Evolutionary conservation across 2,113 vertebrate genomes (phyloP), one percentile per base, ranked within the genome.

Genomic region (Tychaedon coryphoeus): DNA sequence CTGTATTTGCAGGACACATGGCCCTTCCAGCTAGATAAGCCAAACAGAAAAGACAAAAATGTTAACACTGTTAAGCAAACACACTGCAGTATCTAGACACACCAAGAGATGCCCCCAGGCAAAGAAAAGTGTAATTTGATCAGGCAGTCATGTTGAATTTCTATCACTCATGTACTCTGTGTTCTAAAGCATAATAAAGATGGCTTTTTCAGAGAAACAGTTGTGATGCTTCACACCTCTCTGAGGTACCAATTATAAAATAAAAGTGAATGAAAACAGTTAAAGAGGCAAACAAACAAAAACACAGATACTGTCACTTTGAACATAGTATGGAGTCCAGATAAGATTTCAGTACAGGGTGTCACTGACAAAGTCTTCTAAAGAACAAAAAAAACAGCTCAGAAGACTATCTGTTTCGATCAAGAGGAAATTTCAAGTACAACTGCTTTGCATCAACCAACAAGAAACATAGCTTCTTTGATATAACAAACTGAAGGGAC

Each of bases 1-100:
- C 96, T 99, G 99, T 97, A 99, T 98, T 98, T 99, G 99, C 73
- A 99, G 98, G 95, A 99, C 98, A 97, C 99, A 99, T 0, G 99
- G 99, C 50, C 99, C 99, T 92, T 99, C 99, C 97, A 99, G 97
- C 99, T 99, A 95, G 26, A 28, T 77, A 96, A 47, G 97, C 50
- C 94, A 97, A 97, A 79, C 12, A 81, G 50, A 64, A 66, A 83
- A 71, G 91, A 95, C 34, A 67, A 61, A 93, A 93, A 43, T n/a
- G 28, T 89, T 86, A 89, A 69, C 48, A 86, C 38, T 48, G 60
- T 42, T 53, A 72, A 92, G 29, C 26, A 90, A 94, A 84, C 16
- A 66, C 28, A 31, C 7, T 22, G 33, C 42, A 64, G 19, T 80
- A 90, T 43, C 43, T 40, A 83, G 43, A 83, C 48, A 66, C 6